These are phyloP conservation scores for Caranx ignobilis DNA, from an alignment of 2,113 vertebrate genomes.

Conservation along the genomic window DNA sequence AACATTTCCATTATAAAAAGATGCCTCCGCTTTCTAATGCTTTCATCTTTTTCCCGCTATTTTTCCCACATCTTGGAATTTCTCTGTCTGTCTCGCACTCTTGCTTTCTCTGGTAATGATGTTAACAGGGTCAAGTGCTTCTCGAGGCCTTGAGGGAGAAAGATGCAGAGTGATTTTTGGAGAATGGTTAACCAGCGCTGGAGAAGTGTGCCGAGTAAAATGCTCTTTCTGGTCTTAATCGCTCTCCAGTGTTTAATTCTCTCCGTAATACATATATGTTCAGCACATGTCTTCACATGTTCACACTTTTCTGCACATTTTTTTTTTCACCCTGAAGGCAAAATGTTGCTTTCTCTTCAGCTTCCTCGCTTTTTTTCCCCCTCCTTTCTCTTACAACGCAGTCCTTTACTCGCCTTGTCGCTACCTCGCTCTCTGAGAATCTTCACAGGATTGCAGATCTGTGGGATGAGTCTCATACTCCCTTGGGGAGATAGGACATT, in stretches of 20 bases:
- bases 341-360: constrained; percentile 23
- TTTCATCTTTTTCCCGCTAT: constrained; percentile 51
- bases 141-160: constrained; percentile 55
- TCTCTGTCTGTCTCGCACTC: constrained; percentile 37
- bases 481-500: constrained; percentile 46
- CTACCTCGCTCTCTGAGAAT: constrained; percentile 38
- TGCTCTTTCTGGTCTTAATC: constrained; percentile 32
- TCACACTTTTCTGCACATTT: constrained; percentile 40
- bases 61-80: constrained; percentile 60
- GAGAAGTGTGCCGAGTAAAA: constrained; percentile 36
- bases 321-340: constrained; percentile 45
- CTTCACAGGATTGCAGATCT: constrained; percentile 61
- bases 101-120: constrained; percentile 70
- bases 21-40: neutral
- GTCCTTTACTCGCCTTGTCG: constrained; percentile 20
- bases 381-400: neutral
- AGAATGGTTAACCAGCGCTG: constrained; percentile 53
- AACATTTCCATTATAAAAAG: constrained; percentile 23
- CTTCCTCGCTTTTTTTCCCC: constrained; percentile 23
- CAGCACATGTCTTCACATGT: constrained; percentile 39
- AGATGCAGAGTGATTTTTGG: constrained; percentile 55
- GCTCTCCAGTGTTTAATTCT: constrained; percentile 39
- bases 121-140: constrained; percentile 71
- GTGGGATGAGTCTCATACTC: constrained; percentile 47
- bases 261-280: constrained; percentile 16